A percentile compares a stretch with the other conserved stretches of the same genome.
These are phyloP conservation scores for Geophilus truncorum DNA, from an alignment of 2,888 invertebrate genomes.

Conservation along the genomic window DNA sequence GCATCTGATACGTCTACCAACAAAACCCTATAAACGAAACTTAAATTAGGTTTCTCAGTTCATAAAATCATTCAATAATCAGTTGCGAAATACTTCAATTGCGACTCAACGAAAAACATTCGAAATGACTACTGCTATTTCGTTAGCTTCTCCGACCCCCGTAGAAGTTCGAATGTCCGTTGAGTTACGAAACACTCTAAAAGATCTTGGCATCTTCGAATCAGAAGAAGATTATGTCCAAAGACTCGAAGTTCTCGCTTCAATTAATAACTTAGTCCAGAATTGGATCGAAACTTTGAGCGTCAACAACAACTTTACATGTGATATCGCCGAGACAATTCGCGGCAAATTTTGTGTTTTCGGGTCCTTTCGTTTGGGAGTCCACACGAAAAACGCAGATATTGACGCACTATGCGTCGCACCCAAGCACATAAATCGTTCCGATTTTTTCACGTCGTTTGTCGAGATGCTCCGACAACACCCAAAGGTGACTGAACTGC, in stretches of 20 bases:
- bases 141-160: conserved; percentile 74
- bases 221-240: conserved; percentile 84
- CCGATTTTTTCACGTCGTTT: conserved; percentile 94
- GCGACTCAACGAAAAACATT: conserved; percentile 41
- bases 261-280: conserved; percentile 83
- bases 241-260: conserved; percentile 60
- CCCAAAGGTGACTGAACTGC: conserved; percentile 74
- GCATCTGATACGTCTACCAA: too few species aligned
- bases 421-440: conserved; percentile 87
- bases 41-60: too few species aligned
- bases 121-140: conserved; percentile 94
- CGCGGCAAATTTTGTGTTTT: conserved; percentile 99
- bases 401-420: conserved; percentile 98
- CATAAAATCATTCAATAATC: too few species aligned
- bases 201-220: conserved; percentile 84
- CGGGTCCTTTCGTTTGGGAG: conserved; percentile 86
- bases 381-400: conserved; percentile 95
- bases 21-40: too few species aligned
- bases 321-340: conserved; percentile 74
- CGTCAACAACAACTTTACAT: conserved; percentile 83
- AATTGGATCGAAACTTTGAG: conserved; percentile 92
- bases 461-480: conserved; percentile 82
- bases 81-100: too few species aligned
- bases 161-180: conserved; percentile 68
- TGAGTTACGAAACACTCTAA: conserved; percentile 70